Percentiles rank a stretch among this genome's conserved stretches.
Evolutionary conservation across 2,797 vertebrate species (phyloP).

Genomic region (Sandelia bainsii): DNA sequence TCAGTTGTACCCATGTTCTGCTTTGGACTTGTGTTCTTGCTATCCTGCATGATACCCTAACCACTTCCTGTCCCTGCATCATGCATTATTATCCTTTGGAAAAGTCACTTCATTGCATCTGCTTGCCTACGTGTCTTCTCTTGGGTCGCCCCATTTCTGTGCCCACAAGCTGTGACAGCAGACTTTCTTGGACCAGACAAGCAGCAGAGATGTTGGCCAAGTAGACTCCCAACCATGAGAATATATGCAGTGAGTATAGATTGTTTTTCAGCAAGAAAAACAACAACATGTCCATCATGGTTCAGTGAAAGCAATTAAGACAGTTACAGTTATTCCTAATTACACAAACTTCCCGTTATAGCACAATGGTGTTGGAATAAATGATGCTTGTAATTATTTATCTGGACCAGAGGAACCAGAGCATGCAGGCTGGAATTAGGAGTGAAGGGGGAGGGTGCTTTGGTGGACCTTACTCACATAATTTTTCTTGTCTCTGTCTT

Average conservation of each 20-base stretch:
- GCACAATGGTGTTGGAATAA: slow-evolving; percentile 46
- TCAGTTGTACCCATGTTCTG: too few relatives aligned
- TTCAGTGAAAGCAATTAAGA: slow-evolving; percentile 53
- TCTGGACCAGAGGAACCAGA: slow-evolving; percentile 55
- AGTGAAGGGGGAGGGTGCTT: slow-evolving; percentile 30
- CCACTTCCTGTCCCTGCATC: too few relatives aligned
- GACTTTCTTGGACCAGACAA: slow-evolving; percentile 43
- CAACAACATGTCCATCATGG: slow-evolving; percentile 20
- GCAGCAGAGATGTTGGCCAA: slow-evolving; percentile 2
- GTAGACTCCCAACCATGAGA: slow-evolving; percentile 8
- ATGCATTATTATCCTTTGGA: too few relatives aligned
- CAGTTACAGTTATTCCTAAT: slow-evolving; percentile 45
- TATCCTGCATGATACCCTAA: too few relatives aligned
- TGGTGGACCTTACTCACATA: slow-evolving; percentile 27
- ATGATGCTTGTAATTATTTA: slow-evolving; percentile 50
- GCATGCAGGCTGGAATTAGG: slow-evolving; percentile 36
- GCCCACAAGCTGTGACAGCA: background rate
- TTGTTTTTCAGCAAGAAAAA: slow-evolving; percentile 2
- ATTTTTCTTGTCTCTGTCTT: slow-evolving; percentile 25
- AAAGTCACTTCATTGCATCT: too few relatives aligned
- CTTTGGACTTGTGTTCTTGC: too few relatives aligned
- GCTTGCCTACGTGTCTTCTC: too few relatives aligned
- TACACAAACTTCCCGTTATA: slow-evolving; percentile 35
- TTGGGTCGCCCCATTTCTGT: too few relatives aligned
- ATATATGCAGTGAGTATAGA: slow-evolving; percentile 9